A percentile compares a stretch with the other conserved stretches of the same genome.
phyloP scores from a whole-genome alignment of 2,888 invertebrate genomes.

The Oxyteleia sp. region DNA sequence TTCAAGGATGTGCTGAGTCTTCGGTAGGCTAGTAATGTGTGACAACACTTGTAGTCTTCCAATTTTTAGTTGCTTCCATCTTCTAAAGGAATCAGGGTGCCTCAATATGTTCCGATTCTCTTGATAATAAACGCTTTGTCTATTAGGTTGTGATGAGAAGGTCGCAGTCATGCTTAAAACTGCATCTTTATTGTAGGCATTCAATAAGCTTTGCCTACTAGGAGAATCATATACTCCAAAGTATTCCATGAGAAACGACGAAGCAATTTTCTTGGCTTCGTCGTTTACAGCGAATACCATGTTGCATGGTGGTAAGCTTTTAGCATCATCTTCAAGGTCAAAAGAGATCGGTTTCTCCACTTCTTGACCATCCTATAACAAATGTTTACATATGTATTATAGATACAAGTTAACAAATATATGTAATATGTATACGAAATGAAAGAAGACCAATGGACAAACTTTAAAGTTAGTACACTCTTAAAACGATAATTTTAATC shows the following conservation, averaged over 20 bases:
- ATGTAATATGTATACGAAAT: too few species aligned
- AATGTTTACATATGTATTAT: too few species aligned
- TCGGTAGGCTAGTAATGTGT: constrained; percentile 94
- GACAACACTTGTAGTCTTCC: constrained; percentile 94
- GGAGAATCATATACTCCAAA: constrained; percentile 90
- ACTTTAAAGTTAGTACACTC: too few species aligned
- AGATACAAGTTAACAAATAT: too few species aligned
- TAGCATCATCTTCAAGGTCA: constrained; percentile 91
- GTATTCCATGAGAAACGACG: constrained; percentile 95
- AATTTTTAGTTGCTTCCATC: constrained; percentile 91
- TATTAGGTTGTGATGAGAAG: constrained; percentile 19
- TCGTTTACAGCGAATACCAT: constrained; percentile 90
- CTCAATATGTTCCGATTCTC: constrained; percentile 92
- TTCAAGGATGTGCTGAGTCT: constrained; percentile 94
- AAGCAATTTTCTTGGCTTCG: constrained; percentile 91
- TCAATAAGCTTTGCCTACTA: constrained; percentile 91
- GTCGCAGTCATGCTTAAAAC: constrained; percentile 90
- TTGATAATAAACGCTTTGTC: constrained; percentile 89
- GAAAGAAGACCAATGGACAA: too few species aligned
- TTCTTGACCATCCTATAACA: constrained; percentile 92
- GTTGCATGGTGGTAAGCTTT: constrained; percentile 90
- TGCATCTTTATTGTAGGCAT: constrained; percentile 96
- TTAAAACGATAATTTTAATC: too few species aligned
- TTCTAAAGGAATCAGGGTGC: constrained; percentile 89
- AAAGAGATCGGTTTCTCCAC: constrained; percentile 95